Evolutionary conservation across 2,797 vertebrate species (phyloP).

Genomic region (Mus spretus): DNA sequence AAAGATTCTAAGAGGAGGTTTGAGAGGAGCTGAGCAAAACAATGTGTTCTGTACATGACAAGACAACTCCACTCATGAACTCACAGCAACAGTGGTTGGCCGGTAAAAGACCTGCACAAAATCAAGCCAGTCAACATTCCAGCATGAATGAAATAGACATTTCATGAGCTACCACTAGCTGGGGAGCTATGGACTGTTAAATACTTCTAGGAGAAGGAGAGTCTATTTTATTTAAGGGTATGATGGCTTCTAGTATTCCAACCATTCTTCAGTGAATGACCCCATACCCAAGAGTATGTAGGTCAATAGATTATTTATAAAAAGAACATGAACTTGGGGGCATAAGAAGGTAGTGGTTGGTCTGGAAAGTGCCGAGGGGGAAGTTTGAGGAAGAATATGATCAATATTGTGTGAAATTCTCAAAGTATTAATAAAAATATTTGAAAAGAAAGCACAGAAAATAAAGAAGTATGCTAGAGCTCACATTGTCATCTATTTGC

Average conservation of each 20-base stretch:
- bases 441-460: background rate
- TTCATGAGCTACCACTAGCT: background rate
- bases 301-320: background rate
- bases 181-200: background rate
- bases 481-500: slow-evolving; percentile 48
- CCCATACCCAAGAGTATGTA: background rate
- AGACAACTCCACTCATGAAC: background rate
- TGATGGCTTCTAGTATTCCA: no score
- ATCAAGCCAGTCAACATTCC: slow-evolving; percentile 5
- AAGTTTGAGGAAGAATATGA: background rate
- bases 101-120: background rate
- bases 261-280: background rate
- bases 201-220: background rate
- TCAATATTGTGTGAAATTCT: background rate
- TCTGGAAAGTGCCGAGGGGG: background rate
- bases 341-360: background rate
- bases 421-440: background rate
- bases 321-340: background rate
- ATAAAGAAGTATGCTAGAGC: slow-evolving; percentile 32
- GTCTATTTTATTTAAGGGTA: background rate
- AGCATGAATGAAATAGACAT: background rate
- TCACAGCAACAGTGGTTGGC: background rate
- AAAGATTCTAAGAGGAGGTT: background rate
- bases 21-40: background rate
- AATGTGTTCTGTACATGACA: background rate